A percentile compares a stretch with the other conserved stretches of the same genome.
These are phyloP conservation scores for Stomatorhinus walkeri DNA, from an alignment of 2,797 vertebrate genomes.

Conservation along the genomic window DNA sequence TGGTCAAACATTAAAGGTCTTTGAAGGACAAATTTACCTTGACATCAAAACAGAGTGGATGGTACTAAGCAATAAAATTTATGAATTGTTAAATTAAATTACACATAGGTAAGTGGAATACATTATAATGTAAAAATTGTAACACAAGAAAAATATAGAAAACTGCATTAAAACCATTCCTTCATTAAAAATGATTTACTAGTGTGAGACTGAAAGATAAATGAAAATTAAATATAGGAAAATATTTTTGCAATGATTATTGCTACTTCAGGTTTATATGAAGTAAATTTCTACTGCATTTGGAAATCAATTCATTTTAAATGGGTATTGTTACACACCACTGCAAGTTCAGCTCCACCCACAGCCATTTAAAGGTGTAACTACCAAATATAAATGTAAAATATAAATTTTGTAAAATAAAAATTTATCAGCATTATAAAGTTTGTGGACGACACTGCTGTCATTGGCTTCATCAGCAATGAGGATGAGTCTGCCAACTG, in stretches of 20 bases:
- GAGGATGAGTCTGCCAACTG: background rate
- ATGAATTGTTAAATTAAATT: background rate
- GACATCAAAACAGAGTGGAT: background rate
- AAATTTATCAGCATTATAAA: background rate
- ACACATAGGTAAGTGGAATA: background rate
- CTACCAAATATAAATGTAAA: background rate
- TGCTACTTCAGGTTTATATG: background rate
- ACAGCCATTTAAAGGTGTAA: background rate
- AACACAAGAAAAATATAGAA: background rate
- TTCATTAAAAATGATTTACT: background rate
- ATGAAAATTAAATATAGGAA: background rate
- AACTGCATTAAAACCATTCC: background rate
- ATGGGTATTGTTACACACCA: background rate
- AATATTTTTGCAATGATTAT: background rate
- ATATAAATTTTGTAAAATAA: background rate
- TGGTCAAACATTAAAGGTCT: background rate
- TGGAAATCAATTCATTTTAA: background rate
- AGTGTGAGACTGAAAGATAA: background rate
- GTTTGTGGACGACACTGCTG: background rate
- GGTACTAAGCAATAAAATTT: background rate
- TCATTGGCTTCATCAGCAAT: background rate
- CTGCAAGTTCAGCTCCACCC: background rate
- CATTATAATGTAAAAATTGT: background rate
- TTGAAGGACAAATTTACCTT: background rate
- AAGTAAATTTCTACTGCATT: background rate